These are phyloP conservation scores for Sarcoramphus papa DNA, from an alignment of 2,797 vertebrate species.

Conservation along the genomic window DNA sequence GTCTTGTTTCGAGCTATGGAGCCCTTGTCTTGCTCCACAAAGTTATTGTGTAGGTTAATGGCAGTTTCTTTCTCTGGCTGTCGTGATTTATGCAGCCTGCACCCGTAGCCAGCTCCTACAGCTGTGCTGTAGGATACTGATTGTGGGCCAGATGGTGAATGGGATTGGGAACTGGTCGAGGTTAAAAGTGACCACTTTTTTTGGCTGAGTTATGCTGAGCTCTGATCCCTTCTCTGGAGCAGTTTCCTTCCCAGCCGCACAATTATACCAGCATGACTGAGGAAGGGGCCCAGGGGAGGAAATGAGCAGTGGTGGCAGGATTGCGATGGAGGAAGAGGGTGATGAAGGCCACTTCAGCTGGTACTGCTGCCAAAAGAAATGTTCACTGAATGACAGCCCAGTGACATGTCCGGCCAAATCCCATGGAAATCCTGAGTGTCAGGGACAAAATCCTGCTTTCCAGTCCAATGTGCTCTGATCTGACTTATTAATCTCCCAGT, in stretches of 20 bases:
- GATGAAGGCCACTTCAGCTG: constrained; percentile 14
- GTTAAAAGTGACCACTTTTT: not conserved
- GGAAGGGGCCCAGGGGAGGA: not conserved
- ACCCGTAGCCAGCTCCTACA: not conserved
- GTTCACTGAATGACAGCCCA: not conserved
- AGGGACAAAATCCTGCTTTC: not conserved
- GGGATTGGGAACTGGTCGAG: not conserved
- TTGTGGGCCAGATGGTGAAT: not conserved
- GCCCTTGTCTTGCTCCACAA: not conserved
- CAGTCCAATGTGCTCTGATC: not conserved
- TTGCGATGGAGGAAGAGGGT: not conserved
- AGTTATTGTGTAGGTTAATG: not conserved
- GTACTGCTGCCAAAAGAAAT: constrained; percentile 18
- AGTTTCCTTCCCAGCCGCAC: not conserved
- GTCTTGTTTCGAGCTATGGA: not conserved
- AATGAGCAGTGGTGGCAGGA: not conserved
- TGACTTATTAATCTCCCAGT: not conserved
- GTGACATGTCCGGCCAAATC: not conserved
- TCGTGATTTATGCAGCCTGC: not conserved
- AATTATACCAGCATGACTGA: not conserved
- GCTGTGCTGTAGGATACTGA: not conserved
- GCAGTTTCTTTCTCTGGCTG: not conserved
- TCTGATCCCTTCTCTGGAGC: not conserved
- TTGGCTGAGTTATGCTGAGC: not conserved
- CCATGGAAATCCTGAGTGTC: not conserved